Conservation (phyloP, 2,888 invertebrate genomes). For the Carcina quercana region DNA sequence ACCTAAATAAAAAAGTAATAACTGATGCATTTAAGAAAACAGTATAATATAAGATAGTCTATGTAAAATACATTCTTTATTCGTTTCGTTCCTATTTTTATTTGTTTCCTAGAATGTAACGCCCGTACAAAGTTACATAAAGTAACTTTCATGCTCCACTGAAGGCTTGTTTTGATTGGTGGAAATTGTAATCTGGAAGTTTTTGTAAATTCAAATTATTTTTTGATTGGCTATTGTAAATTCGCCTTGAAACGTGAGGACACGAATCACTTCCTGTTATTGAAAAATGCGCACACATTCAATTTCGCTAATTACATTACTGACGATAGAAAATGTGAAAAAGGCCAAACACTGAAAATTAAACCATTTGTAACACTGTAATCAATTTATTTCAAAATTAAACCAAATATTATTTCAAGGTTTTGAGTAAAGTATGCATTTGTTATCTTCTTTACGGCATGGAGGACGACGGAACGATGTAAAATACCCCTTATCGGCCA, state of each 20-base stretch:
- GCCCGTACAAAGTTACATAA: conserved; percentile 39
- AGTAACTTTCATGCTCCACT: conserved; percentile 53
- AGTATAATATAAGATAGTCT: background rate
- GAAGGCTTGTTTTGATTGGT: conserved; percentile 52
- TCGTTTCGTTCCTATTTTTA: conserved; percentile 6
- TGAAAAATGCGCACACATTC: too few species aligned
- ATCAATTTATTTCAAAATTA: too few species aligned
- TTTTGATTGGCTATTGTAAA: conserved; percentile 58
- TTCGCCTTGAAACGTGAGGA: conserved; percentile 57
- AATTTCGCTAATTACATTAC: too few species aligned
- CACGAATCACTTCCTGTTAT: conserved; percentile 68
- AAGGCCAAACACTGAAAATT: too few species aligned
- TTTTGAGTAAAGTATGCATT: too few species aligned
- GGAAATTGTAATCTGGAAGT: conserved; percentile 44
- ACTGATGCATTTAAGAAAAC: background rate
- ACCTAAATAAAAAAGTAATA: background rate
- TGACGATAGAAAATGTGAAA: too few species aligned
- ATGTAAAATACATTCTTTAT: conserved; percentile 4
- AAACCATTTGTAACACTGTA: too few species aligned
- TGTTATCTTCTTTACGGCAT: too few species aligned
- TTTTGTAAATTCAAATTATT: conserved; percentile 37
- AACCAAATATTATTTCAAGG: too few species aligned
- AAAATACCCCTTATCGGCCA: conserved; percentile 64
- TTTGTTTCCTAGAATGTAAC: conserved; percentile 15
- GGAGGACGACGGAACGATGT: conserved; percentile 58